Base-by-base conservation (phyloP, 1,140 invertebrate genomes). In the Hycleus cichorii region DNA sequence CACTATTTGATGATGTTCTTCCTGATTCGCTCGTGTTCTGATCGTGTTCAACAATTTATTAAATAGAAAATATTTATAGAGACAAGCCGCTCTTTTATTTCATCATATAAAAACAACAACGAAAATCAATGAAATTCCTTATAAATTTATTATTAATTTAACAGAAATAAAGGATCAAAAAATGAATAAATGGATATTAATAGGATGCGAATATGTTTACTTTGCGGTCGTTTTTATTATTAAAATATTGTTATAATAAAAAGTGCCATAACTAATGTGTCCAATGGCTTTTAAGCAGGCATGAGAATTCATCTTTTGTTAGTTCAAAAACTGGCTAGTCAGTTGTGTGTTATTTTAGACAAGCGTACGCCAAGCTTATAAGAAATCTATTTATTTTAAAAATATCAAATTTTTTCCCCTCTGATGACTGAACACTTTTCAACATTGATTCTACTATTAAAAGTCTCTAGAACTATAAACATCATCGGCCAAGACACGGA, bases 211-310 rank as follows among this genome's bases (percentile, higher is more conserved):
- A 57, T 60, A 56, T 32, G 32, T 57, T 60, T 51, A 49, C 59
- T 42, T 57, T 57, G 53, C 26, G 38, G 32, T 39, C 26, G 49
- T 18, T 18, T 18, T 18, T 18, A 18, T 18, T 18, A 18, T 18
- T 18, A 18, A 18, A 18, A 18, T 32, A 32, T 7, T 32, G 32
- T 32, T 32, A 32, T 32, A 27, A 52, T 44, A 63, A 63, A 49
- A 63, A 63, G 39, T 40, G 46, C 53, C 58, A 52, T 53, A 48
- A 60, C 61, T 56, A 60, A 63, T 50, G 58, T 59, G 52, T 39
- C 61, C 61, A 63, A 63, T 60, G 60, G 61, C 61, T 57, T 63
- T 56, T 63, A 63, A 63, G 61, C 61, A 63, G 61, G 51, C 61
- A 63, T 63, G 61, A 63, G 61, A 63, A 63, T 63, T 60, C 57